phyloP scores from a whole-genome alignment of 2,888 invertebrate species.

The Myopa testacea region DNA sequence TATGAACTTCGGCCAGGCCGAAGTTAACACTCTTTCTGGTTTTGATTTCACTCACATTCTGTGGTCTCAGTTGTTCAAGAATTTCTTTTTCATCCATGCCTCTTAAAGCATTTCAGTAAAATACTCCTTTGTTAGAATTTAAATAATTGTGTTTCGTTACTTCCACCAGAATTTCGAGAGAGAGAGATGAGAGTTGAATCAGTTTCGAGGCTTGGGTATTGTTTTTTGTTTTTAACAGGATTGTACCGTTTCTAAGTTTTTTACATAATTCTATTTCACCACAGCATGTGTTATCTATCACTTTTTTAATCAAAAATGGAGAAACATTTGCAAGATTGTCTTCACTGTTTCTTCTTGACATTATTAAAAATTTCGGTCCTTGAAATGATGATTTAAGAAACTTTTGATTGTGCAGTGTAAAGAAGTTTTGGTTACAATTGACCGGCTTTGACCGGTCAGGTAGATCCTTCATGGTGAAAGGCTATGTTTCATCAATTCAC shows the following conservation, averaged over 20 bases:
- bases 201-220: constrained; percentile 14
- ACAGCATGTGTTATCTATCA: neutral
- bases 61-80: neutral
- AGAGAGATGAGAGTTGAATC: neutral
- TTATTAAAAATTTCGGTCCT: neutral
- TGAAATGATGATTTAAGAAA: neutral
- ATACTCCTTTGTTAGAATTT: neutral
- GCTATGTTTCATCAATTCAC: no score
- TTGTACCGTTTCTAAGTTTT: neutral
- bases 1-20: no score
- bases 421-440: no score
- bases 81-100: constrained; percentile 6
- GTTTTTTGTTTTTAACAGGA: constrained; percentile 21
- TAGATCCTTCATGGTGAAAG: no score
- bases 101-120: constrained; percentile 14
- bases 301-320: constrained; percentile 24
- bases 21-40: no score
- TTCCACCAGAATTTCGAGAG: neutral
- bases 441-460: no score
- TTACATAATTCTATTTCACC: constrained; percentile 13
- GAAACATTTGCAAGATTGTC: constrained; percentile 12
- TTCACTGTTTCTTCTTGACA: constrained; percentile 8
- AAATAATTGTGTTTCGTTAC: neutral
- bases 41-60: constrained; percentile 13
- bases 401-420: neutral